A percentile compares a stretch with the other conserved stretches of the same genome.
These are phyloP conservation scores for Drosophila sp. DNA, from an alignment of 1,140 invertebrate species.

Conservation along the genomic window DNA sequence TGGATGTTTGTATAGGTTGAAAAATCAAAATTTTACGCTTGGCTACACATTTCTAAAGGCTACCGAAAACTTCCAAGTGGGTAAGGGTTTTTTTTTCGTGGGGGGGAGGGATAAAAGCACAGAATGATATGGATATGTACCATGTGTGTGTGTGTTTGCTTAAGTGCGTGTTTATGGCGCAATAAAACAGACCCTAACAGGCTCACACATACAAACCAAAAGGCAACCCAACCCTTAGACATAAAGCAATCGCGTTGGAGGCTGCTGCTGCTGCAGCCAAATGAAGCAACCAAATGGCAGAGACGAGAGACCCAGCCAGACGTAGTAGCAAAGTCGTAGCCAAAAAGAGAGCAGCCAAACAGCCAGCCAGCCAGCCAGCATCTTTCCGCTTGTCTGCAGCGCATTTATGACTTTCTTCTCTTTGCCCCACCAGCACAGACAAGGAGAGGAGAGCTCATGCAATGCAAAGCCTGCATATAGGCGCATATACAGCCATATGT, in stretches of 20 bases:
- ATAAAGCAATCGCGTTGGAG: slow-evolving; percentile 51
- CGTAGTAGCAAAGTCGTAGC: slow-evolving; percentile 19
- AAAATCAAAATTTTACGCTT: slow-evolving; percentile 78
- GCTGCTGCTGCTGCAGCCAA: slow-evolving; percentile 54
- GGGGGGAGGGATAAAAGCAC: slow-evolving; percentile 17
- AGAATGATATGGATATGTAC: slow-evolving; percentile 4
- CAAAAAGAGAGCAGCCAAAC: slow-evolving; percentile 38
- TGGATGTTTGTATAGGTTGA: slow-evolving; percentile 54
- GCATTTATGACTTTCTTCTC: slow-evolving; percentile 72
- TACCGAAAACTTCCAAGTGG: slow-evolving; percentile 56
- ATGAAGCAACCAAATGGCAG: slow-evolving; percentile 64
- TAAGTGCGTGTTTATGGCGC: slow-evolving; percentile 80
- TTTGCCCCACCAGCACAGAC: slow-evolving; percentile 16
- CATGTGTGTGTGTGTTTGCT: slow-evolving; percentile 54
- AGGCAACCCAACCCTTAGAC: slow-evolving; percentile 19
- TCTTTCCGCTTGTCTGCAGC: slow-evolving; percentile 76
- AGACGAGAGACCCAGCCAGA: slow-evolving; percentile 28
- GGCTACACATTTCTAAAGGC: slow-evolving; percentile 71
- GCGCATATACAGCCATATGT: slow-evolving; percentile 39
- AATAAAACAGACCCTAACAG: slow-evolving; percentile 79
- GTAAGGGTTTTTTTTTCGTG: slow-evolving; percentile 7
- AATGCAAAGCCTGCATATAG: slow-evolving; percentile 70
- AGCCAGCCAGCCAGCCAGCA: slow-evolving; percentile 66
- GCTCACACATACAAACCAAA: slow-evolving; percentile 42
- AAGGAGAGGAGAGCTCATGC: slow-evolving; percentile 2